Conservation (phyloP, 1,140 invertebrate species). For the Trachymyrmex cornetzi region DNA sequence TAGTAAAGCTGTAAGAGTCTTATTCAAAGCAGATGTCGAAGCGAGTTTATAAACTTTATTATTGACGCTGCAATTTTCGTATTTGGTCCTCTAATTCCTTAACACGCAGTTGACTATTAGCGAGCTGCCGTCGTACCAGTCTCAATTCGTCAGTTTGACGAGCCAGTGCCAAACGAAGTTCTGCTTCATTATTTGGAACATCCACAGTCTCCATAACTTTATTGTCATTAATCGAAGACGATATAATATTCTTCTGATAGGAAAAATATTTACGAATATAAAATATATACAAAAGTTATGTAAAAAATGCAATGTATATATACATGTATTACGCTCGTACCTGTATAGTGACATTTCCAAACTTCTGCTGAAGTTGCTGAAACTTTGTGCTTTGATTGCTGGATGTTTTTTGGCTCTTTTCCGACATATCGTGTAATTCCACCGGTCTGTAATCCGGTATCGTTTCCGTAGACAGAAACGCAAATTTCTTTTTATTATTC, state of each 20-base stretch:
- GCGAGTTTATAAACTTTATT: conserved; percentile 62
- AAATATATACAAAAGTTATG: background rate
- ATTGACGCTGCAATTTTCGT: conserved; percentile 86
- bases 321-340: conserved; percentile 72
- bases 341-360: conserved; percentile 88
- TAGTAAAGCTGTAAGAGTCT: conserved; percentile 67
- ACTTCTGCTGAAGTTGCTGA: conserved; percentile 91
- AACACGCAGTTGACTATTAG: conserved; percentile 91
- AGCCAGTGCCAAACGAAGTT: conserved; percentile 92
- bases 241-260: conserved; percentile 81
- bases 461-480: conserved; percentile 93
- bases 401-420: conserved; percentile 91
- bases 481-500: conserved; percentile 94
- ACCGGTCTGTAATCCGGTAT: conserved; percentile 94
- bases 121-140: conserved; percentile 91
- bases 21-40: conserved; percentile 42
- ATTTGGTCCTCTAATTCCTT: conserved; percentile 92
- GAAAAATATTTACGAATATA: conserved; percentile 14
- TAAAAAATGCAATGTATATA: background rate
- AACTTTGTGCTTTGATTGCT: conserved; percentile 93
- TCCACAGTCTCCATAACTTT: conserved; percentile 82
- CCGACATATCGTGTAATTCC: conserved; percentile 86
- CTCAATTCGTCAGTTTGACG: conserved; percentile 93
- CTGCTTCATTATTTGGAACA: conserved; percentile 84
- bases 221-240: conserved; percentile 81